Base-by-base conservation (phyloP, 1,140 invertebrate genomes). In the Hormaphis cornu region DNA sequence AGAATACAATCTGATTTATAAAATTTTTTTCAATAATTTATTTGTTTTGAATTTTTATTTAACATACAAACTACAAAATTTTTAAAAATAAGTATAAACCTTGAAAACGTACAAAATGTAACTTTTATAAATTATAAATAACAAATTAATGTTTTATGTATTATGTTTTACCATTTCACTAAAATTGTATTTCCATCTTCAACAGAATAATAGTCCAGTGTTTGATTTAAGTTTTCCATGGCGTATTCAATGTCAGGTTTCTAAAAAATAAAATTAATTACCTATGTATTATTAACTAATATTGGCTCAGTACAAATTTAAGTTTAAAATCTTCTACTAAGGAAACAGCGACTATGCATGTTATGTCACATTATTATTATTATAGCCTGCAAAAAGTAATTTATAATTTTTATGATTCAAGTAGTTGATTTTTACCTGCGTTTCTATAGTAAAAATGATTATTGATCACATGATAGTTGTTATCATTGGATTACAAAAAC, bases 141-240 rank as follows among this genome's bases (percentile, higher is more conserved):
- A 35, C 20, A 56, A 12, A 56, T 24, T 22, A 37, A 33, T 4
- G 30, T 58, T n/a, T 20, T 22, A 24, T 56, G n/a, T 14, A 40
- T 40, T 14, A 8, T 40, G 14, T 28, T 61, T 42, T 30, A 63
- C 40, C 58, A 63, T 46, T 66, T 50, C 14, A 66, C 33, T 48
- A 66, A 22, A 16, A 66, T 48, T 48, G 42, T 66, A 18, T 48
- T 48, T 33, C 44, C 44, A 66, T 66, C 28, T 66, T 66, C 61
- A 50, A 66, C 61, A 35, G 61, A 66, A 66, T 66, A 66, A 50
- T 66, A 66, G 5, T 66, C 44, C 24, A 66, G 33, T 33, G 61
- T 33, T 66, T 66, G 61, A 33, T 48, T 66, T 30, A 66, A 20
- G 14, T 66, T 66, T 8, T 66, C 28, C 61, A 66, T 66, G 3